phyloP scores from a whole-genome alignment of 2,113 vertebrate species.

The Tenebrosternarchus preto region DNA sequence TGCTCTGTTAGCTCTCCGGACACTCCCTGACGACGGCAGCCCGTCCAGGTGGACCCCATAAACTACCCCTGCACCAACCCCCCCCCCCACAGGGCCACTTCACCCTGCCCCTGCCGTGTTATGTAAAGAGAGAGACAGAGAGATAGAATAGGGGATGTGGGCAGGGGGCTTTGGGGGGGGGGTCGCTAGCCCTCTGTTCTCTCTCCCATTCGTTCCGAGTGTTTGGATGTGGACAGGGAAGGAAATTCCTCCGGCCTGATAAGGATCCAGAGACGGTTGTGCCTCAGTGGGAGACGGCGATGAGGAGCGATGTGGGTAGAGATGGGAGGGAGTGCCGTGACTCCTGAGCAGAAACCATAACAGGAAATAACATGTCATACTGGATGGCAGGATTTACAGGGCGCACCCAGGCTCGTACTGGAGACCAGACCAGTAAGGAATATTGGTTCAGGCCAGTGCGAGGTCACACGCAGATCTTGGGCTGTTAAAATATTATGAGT shows the following conservation, averaged over 20 bases:
- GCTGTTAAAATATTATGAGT: background rate
- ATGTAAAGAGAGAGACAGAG: slow-evolving; percentile 13
- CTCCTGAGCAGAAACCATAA: background rate
- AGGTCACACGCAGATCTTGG: background rate
- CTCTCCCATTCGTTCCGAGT: slow-evolving; percentile 1
- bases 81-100: slow-evolving; percentile 32
- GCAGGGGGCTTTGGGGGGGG: no score
- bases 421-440: background rate
- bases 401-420: background rate
- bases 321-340: background rate
- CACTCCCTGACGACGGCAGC: no score
- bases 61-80: slow-evolving; percentile 14
- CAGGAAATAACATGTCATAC: background rate
- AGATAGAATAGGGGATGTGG: no score
- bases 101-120: background rate
- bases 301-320: slow-evolving; percentile 22
- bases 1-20: no score
- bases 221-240: slow-evolving; percentile 40
- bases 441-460: background rate
- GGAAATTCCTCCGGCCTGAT: slow-evolving; percentile 55
- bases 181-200: background rate
- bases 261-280: slow-evolving; percentile 46
- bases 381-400: slow-evolving; percentile 8
- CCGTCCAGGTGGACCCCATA: slow-evolving; percentile 17
- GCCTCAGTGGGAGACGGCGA: slow-evolving; percentile 33